Conservation (phyloP, 2,888 invertebrate genomes). For the Callimorpha dominula region DNA sequence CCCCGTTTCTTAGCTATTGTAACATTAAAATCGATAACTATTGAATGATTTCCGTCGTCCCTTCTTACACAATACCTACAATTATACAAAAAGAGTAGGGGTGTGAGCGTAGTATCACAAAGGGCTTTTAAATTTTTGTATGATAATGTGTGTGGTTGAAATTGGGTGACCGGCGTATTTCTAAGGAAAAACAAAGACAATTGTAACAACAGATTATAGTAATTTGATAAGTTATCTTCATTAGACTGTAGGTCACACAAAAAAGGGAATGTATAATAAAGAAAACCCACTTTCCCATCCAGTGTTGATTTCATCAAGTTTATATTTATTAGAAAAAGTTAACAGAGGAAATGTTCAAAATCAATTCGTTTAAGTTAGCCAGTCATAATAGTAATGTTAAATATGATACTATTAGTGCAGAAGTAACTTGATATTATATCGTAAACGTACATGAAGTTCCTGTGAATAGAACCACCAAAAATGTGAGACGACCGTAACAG, state of each 20-base stretch:
- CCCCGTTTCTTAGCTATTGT: constrained; percentile 34
- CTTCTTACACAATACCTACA: constrained; percentile 23
- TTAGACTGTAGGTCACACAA: neutral
- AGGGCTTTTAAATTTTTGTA: constrained; percentile 10
- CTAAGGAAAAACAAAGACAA: too few species aligned
- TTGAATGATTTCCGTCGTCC: constrained; percentile 34
- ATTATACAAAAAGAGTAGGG: constrained; percentile 19
- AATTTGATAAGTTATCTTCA: neutral
- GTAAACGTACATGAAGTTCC: too few species aligned
- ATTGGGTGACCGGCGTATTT: neutral
- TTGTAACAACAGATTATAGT: too few species aligned
- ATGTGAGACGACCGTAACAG: too few species aligned
- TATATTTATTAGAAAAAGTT: neutral
- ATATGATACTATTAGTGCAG: too few species aligned
- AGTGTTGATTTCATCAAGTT: neutral
- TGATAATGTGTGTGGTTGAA: constrained; percentile 3
- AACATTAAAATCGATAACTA: constrained; percentile 37
- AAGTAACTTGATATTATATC: too few species aligned
- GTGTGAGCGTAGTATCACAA: constrained; percentile 12
- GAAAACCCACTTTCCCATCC: neutral
- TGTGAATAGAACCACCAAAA: too few species aligned
- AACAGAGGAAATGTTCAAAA: neutral
- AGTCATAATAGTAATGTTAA: neutral
- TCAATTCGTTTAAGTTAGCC: neutral
- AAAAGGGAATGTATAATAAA: neutral